Evolutionary conservation across 2,888 invertebrate species (phyloP).

Genomic region (Euproctis similis): DNA sequence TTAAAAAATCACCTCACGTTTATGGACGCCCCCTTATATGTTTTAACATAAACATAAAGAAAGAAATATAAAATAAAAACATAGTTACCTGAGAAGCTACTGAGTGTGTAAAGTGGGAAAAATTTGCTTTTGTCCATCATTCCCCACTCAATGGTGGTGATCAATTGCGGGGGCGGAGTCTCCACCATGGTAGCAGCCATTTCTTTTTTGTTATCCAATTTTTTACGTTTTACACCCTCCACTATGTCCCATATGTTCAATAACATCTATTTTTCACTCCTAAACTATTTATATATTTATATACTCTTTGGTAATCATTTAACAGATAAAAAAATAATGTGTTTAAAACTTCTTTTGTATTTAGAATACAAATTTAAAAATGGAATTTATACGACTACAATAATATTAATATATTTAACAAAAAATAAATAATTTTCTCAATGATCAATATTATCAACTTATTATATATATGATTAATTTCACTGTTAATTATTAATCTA

Average conservation of each 20-base stretch:
- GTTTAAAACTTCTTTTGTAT: constrained; percentile 13
- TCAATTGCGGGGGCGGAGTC: constrained; percentile 75
- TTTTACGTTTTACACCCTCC: constrained; percentile 3
- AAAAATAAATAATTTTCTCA: constrained; percentile 11
- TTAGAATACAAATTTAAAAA: constrained; percentile 19
- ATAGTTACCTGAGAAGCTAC: constrained; percentile 83
- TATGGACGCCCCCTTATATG: too few relatives aligned
- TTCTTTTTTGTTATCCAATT: constrained; percentile 4
- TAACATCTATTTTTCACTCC: constrained; percentile 31
- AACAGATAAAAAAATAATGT: constrained; percentile 22
- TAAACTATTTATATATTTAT: too few relatives aligned
- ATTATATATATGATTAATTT: constrained; percentile 12
- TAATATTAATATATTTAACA: constrained; percentile 17
- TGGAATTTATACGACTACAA: constrained; percentile 22
- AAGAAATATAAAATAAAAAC: too few relatives aligned
- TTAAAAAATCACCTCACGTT: too few relatives aligned
- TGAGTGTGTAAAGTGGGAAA: constrained; percentile 92
- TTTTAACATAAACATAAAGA: too few relatives aligned
- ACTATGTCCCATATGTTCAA: constrained; percentile 34
- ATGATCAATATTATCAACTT: constrained; percentile 28
- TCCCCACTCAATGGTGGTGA: constrained; percentile 95
- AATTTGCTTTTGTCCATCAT: constrained; percentile 99
- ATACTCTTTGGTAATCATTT: constrained; percentile 41
- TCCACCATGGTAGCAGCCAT: constrained; percentile 73
- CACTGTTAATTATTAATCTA: constrained; percentile 5